These are phyloP conservation scores for Micrastur ruficollis DNA, from an alignment of 2,797 vertebrate species.

Conservation along the genomic window DNA sequence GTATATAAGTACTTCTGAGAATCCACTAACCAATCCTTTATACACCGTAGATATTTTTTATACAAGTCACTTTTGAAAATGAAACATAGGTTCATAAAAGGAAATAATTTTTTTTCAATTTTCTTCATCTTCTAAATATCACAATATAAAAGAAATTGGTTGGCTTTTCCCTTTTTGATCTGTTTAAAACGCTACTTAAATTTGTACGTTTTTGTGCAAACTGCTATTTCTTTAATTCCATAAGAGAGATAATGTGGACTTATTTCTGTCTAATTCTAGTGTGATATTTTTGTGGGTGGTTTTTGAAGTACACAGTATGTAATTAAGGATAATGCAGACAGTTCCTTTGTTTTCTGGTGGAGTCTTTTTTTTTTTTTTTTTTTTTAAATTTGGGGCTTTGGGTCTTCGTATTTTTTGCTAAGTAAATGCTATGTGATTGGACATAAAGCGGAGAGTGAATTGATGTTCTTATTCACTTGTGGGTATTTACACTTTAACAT, in stretches of 20 bases:
- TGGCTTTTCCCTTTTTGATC: not conserved
- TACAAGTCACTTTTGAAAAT: not conserved
- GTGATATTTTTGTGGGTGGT: conserved; percentile 58
- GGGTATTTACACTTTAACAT: not conserved
- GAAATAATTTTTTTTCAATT: not conserved
- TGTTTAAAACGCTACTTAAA: conserved; percentile 60
- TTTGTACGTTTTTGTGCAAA: conserved; percentile 23
- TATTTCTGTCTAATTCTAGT: conserved; percentile 52
- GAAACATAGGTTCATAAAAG: not conserved
- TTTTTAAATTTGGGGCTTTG: not conserved
- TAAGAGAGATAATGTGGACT: conserved; percentile 62
- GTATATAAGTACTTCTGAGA: not conserved
- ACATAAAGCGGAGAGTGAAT: not conserved
- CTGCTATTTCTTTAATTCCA: conserved; percentile 68
- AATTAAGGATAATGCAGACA: conserved; percentile 63
- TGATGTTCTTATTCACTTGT: not conserved
- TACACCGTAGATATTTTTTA: accelerated
- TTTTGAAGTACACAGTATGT: conserved; percentile 53
- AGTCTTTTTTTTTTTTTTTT: not conserved
- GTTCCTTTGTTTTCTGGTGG: conserved; percentile 24
- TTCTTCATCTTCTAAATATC: not conserved
- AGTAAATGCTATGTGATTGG: not conserved
- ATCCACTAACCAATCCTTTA: not conserved
- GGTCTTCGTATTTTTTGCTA: not conserved
- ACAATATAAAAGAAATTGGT: not conserved